Base-by-base conservation (phyloP, 2,888 invertebrate genomes). In the Drosophila emarginata region DNA sequence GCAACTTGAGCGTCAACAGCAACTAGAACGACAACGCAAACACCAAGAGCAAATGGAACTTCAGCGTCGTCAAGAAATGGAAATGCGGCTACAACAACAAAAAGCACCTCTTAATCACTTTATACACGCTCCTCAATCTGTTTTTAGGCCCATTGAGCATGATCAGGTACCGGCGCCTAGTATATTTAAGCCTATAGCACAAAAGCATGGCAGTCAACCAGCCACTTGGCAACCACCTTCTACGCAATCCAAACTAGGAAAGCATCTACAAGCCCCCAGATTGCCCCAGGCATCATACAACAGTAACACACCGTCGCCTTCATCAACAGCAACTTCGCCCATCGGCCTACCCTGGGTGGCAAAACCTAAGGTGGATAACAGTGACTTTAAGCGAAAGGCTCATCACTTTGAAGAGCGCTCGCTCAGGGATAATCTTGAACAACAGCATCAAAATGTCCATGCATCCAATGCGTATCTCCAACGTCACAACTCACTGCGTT, bases 91-190 rank as follows among this genome's bases (percentile, higher is more conserved):
- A 0, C 75, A 78, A 60, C 72, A 84, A 74, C 61, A 77, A 64
- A 80, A 74, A 5, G 91, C 93, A 9, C 88, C 88, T 0, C 93
- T 95, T 0, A 95, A 95, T 88, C 94, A 95, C 79, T 96, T 96
- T 84, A 95, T 95, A 23, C 96, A 96, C 89, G 96, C 95, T 0
- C 95, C 95, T 0, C 94, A 95, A 92, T 96, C 96, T 9, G 95
- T 95, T 3, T 96, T 96, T 85, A 94, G 94, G 76, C 96, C 92
- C 1, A 89, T 91, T 11, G 91, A 91, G 0, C 86, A 72, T n/a
- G 78, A 78, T n/a, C 67, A 91, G 80, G 64, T 72, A 9, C 78
- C 77, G 6, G 74, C 70, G 5, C 85, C 80, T 1, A 77, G 75
- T 54, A 84, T 88, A 54, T 90, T 88, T 69, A 91, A 86, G 66